Base-by-base conservation (phyloP, 2,888 invertebrate genomes). In the Synergus japonicus region DNA sequence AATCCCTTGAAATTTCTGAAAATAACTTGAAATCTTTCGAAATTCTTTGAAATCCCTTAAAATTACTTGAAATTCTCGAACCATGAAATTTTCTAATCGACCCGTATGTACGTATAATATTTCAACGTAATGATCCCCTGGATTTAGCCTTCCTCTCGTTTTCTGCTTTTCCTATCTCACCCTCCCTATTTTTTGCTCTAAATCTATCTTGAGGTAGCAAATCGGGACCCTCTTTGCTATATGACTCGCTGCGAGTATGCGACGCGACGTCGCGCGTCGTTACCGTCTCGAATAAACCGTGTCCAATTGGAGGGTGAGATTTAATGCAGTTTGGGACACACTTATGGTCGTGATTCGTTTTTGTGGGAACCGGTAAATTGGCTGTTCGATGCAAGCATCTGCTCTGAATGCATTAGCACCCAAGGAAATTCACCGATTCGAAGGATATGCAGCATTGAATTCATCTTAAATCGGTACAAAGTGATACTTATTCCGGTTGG, bases 301-400 rank as follows among this genome's bases (percentile, higher is more conserved):
- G 73, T 37, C 73, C 73, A 73, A 73, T 73, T 73, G 54, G 54
- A 73, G 73, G 73, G 54, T 73, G 37, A 73, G 69, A 54, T 73
- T 73, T 73, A 73, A 73, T 73, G 54, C 73, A 54, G 54, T 73
- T 54, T 73, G 54, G 67, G 67, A 44, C 22, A 67, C 67, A 22
- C 44, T 9, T 67, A 67, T 44, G n/a, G 54, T 5, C 54, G 73
- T 81, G 87, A 88, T 87, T 83, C 84, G 84, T 81, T 85, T 88
- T 88, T 85, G 82, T 85, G 86, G 85, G 85, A 84, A 85, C 87
- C 87, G 84, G 86, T 88, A 88, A 88, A 88, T 88, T 88, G 87
- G 83, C 84, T 88, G 83, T 83, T 81, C 83, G 84, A 64, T 76
- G 77, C 78, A 81, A 83, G 83, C 88, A 88, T 87, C 88, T 88